Conservation (phyloP, 2,797 vertebrate genomes). For the Tinamus major region DNA sequence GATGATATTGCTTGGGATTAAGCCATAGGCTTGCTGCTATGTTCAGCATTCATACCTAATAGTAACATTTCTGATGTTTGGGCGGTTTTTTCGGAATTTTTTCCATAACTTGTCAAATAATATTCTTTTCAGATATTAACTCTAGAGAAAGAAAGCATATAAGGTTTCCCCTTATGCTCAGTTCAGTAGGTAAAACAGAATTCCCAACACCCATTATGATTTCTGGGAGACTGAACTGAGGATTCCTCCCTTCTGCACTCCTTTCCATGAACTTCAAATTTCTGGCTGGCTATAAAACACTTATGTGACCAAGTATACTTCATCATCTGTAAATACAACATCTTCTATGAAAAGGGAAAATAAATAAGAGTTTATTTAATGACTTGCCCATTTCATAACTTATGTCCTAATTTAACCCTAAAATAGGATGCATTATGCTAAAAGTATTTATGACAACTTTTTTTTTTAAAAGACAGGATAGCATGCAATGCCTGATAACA, state of each 20-base stretch:
- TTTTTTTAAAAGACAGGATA: neutral
- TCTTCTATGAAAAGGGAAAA: neutral
- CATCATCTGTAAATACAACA: neutral
- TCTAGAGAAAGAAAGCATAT: neutral
- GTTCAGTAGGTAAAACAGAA: neutral
- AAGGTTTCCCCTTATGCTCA: neutral
- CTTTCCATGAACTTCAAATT: neutral
- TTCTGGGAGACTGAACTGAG: neutral
- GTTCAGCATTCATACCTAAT: neutral
- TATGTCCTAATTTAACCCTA: neutral
- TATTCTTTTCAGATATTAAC: neutral
- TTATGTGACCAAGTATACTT: neutral
- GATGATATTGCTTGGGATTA: neutral
- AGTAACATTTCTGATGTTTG: neutral
- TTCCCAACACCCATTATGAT: neutral
- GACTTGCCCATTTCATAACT: neutral
- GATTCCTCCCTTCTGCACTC: neutral
- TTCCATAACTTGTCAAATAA: neutral
- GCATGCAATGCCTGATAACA: neutral
- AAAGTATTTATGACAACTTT: neutral
- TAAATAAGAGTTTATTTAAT: too few relatives aligned
- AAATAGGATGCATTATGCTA: neutral
- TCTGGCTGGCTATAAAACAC: neutral
- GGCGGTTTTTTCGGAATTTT: neutral
- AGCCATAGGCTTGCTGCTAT: neutral